Conservation (phyloP, 2,888 invertebrate genomes). For the Scaptomyza polygonia region DNA sequence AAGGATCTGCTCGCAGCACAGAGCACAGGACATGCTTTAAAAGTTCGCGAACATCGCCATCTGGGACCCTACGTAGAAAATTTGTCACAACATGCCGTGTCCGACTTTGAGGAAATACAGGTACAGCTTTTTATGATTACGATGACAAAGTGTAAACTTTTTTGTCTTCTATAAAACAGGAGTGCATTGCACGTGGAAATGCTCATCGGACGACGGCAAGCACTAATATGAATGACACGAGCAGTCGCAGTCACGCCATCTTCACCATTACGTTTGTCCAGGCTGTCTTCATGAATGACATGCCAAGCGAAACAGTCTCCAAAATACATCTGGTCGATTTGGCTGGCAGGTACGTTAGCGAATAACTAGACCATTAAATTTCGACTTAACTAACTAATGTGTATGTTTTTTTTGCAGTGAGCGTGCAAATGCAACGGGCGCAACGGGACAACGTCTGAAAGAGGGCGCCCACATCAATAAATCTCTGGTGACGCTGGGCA, state of each 20-base stretch:
- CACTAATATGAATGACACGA: conserved; percentile 96
- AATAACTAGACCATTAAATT: conserved; percentile 62
- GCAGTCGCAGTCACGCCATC: conserved; percentile 95
- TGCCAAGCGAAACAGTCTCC: conserved; percentile 95
- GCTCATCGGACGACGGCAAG: conserved; percentile 93
- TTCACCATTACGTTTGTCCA: conserved; percentile 96
- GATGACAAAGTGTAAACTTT: neutral
- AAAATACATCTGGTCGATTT: conserved; percentile 95
- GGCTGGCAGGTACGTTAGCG: conserved; percentile 91
- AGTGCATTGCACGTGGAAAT: conserved; percentile 92
- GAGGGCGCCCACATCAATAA: conserved; percentile 96
- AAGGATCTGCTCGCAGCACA: conserved; percentile 88
- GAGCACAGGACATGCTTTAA: conserved; percentile 88
- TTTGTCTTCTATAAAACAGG: conserved; percentile 86
- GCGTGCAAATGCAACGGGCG: conserved; percentile 94
- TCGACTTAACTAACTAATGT: conserved; percentile 6
- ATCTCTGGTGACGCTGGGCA: conserved; percentile 93
- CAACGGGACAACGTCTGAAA: conserved; percentile 94
- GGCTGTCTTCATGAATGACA: conserved; percentile 93
- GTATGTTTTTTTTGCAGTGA: conserved; percentile 86
- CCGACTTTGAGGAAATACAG: conserved; percentile 94
- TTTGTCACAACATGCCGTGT: conserved; percentile 92
- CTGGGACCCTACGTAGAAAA: conserved; percentile 94
- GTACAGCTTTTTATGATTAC: conserved; percentile 84
- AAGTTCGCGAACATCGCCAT: conserved; percentile 92